phyloP scores from a whole-genome alignment of 2,113 vertebrate species.

The Equus quagga region DNA sequence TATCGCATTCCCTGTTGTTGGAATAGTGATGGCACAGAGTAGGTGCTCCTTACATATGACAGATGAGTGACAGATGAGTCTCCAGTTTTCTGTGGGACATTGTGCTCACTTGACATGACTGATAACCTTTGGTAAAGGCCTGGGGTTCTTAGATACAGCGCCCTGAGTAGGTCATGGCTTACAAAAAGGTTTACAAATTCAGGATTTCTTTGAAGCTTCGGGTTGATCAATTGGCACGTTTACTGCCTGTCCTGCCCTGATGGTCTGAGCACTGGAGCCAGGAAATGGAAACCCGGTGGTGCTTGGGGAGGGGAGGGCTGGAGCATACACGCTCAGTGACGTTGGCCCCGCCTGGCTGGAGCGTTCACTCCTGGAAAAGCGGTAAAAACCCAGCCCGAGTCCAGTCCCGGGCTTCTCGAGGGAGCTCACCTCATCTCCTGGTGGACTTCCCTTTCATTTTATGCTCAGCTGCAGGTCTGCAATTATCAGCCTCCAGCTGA shows the following conservation, averaged over 20 bases:
- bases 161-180: background rate
- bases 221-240: background rate
- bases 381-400: background rate
- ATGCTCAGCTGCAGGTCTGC: background rate
- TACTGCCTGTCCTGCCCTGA: background rate
- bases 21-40: background rate
- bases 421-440: background rate
- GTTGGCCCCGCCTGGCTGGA: background rate
- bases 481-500: slow-evolving; percentile 16
- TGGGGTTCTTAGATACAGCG: background rate
- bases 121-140: background rate
- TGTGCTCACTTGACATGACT: background rate
- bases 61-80: background rate
- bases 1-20: background rate
- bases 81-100: background rate
- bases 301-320: fast-evolving
- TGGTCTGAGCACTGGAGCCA: background rate
- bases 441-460: background rate
- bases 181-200: background rate
- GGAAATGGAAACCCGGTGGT: background rate
- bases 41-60: background rate
- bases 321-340: fast-evolving
- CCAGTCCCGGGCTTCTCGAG: background rate
- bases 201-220: background rate
- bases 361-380: background rate